Percentiles rank a stretch among this genome's conserved stretches.
These are phyloP conservation scores for Arbacia lixula DNA, from an alignment of 53 echinoderm and acorn worm species.

Conservation along the genomic window DNA sequence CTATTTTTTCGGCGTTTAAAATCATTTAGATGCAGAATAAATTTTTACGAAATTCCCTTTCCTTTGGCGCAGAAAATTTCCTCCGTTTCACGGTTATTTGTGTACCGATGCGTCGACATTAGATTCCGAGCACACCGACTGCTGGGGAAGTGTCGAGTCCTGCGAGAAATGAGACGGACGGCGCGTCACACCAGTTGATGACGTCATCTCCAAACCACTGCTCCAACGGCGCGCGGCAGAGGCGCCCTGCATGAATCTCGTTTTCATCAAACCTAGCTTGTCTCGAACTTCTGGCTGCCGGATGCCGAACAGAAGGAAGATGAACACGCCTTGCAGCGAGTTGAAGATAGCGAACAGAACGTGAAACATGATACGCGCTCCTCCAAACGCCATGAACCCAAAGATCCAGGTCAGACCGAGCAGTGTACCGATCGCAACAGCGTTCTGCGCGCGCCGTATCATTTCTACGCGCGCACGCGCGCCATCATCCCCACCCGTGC, in stretches of 20 bases:
- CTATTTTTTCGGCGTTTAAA: too few relatives aligned
- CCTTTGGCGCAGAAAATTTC: too few relatives aligned
- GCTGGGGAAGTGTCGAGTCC: too few relatives aligned
- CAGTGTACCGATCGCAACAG: constrained; percentile 29
- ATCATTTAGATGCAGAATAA: too few relatives aligned
- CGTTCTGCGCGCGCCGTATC: constrained; percentile 40
- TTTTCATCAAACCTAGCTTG: not conserved
- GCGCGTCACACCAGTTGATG: not conserved
- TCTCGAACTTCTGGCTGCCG: constrained; percentile 25
- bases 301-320: constrained; percentile 30
- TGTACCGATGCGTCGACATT: too few relatives aligned
- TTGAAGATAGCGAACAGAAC: constrained; percentile 24
- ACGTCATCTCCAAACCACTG: not conserved
- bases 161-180: too few relatives aligned
- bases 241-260: not conserved
- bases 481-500: not conserved
- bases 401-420: constrained; percentile 35
- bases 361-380: constrained; percentile 7
- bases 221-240: not conserved
- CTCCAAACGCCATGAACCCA: constrained; percentile 21
- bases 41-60: too few relatives aligned
- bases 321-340: constrained; percentile 40
- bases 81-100: too few relatives aligned
- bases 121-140: too few relatives aligned
- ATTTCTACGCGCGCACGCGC: not conserved